phyloP scores from a whole-genome alignment of 2,888 invertebrate genomes.

The Papilio gigon region DNA sequence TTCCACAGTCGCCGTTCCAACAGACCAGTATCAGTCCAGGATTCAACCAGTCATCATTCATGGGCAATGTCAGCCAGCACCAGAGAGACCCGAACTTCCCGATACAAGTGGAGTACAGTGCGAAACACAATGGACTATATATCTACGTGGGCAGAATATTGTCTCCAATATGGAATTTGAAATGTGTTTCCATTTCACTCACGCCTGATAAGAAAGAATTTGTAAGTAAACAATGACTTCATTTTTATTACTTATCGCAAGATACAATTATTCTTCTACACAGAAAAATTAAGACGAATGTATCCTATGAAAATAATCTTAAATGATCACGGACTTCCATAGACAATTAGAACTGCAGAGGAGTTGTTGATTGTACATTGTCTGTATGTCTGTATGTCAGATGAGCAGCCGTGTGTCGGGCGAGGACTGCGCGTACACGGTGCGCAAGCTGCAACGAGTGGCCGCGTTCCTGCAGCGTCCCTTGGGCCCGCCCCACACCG shows the following conservation, averaged over 20 bases:
- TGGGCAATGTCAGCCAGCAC: conserved; percentile 68
- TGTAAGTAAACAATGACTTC: conserved; percentile 70
- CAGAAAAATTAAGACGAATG: not conserved
- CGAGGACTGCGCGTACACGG: conserved; percentile 87
- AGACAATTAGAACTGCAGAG: no score
- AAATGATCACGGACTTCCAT: no score
- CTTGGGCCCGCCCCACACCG: conserved; percentile 67
- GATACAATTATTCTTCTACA: not conserved
- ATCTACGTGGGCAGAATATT: conserved; percentile 94
- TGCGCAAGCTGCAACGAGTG: conserved; percentile 89
- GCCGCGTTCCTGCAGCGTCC: conserved; percentile 85
- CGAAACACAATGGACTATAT: conserved; percentile 97
- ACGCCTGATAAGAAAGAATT: conserved; percentile 81
- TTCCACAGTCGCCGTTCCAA: conserved; percentile 67
- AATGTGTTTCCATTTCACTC: conserved; percentile 85
- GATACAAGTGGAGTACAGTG: conserved; percentile 78
- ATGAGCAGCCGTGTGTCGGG: conserved; percentile 86
- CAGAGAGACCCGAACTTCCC: conserved; percentile 68
- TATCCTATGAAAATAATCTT: no score
- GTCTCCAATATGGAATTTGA: conserved; percentile 93
- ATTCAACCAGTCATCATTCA: conserved; percentile 71
- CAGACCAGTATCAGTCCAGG: conserved; percentile 65
- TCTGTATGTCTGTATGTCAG: conserved; percentile 62
- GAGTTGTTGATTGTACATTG: not conserved
- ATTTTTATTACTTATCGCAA: conserved; percentile 1